These are phyloP conservation scores for Amiota minor DNA, from an alignment of 2,888 invertebrate genomes.

Conservation along the genomic window DNA sequence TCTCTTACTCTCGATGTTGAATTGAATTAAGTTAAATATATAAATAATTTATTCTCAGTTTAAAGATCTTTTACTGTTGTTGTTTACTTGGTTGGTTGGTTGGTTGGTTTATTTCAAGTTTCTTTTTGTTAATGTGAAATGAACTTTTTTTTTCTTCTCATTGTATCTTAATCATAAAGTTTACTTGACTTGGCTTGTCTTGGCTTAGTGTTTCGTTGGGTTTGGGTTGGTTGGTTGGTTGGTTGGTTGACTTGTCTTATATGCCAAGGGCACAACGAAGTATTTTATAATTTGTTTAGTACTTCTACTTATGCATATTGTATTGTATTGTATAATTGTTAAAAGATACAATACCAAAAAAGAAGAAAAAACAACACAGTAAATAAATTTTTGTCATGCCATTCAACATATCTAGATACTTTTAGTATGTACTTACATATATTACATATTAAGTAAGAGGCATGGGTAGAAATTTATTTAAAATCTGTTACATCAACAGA, in stretches of 20 bases:
- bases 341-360: background rate
- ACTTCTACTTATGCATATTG: slow-evolving; percentile 8
- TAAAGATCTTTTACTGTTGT: no score
- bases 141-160: no score
- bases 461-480: no score
- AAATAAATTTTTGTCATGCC: background rate
- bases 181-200: no score
- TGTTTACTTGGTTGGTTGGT: no score
- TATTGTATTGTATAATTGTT: background rate
- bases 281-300: slow-evolving; percentile 34
- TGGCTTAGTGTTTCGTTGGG: background rate
- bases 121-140: no score
- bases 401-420: background rate
- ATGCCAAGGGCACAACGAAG: slow-evolving; percentile 56
- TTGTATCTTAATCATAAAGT: no score
- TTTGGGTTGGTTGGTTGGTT: background rate
- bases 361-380: background rate
- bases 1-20: no score
- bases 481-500: background rate
- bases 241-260: slow-evolving; percentile 46
- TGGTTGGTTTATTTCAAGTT: no score
- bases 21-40: no score
- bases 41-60: no score
- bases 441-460: background rate
- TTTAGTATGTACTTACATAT: background rate